These are phyloP conservation scores for Sturnira hondurensis DNA, from an alignment of 2,113 vertebrate genomes.

Conservation along the genomic window DNA sequence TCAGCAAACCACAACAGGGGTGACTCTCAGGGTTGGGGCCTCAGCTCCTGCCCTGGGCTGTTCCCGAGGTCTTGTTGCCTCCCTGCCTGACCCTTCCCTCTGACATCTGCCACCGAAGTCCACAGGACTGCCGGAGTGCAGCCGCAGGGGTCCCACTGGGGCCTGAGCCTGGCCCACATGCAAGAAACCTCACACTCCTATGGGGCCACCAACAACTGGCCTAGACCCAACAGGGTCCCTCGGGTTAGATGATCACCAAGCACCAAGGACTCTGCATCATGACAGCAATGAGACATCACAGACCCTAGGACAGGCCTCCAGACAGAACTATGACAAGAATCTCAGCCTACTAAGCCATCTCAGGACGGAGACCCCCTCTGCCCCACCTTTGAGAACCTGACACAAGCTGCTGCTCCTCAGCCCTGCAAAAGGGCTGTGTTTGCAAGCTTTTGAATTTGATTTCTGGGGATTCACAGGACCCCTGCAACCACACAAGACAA, in stretches of 20 bases:
- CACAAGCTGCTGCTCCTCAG: not conserved
- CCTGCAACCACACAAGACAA: not conserved
- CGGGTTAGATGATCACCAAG: not conserved
- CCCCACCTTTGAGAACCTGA: not conserved
- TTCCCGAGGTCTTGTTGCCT: not conserved
- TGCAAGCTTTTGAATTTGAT: not conserved
- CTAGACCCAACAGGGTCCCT: not conserved
- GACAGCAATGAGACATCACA: not conserved
- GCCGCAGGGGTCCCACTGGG: too few species aligned
- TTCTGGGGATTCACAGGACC: not conserved
- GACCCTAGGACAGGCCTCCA: not conserved
- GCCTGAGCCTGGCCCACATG: not conserved
- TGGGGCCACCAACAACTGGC: not conserved
- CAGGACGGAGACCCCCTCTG: not conserved
- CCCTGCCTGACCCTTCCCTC: not conserved
- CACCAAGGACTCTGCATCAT: not conserved
- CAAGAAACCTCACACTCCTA: not conserved
- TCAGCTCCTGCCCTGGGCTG: not conserved
- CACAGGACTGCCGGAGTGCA: not conserved
- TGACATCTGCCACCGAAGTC: not conserved
- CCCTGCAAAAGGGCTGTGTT: not conserved
- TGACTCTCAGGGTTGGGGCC: fast-evolving
- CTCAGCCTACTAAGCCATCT: not conserved
- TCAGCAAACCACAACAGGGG: not conserved
- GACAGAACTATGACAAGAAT: not conserved